Percentiles rank a stretch among this genome's conserved stretches.
These are phyloP conservation scores for Coreius guichenoti DNA, from an alignment of 2,797 vertebrate genomes.

Conservation along the genomic window DNA sequence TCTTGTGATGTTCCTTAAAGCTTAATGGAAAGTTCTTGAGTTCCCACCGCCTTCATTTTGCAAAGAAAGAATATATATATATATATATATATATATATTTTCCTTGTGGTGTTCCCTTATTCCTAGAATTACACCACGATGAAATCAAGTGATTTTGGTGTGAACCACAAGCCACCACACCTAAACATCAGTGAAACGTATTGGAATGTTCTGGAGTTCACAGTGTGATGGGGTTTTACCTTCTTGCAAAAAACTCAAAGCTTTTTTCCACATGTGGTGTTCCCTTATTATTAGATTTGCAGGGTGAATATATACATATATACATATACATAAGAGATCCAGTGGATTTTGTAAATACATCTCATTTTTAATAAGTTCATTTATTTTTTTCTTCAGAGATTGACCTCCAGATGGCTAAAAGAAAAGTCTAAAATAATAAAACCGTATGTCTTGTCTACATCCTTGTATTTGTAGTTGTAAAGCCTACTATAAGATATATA, in stretches of 20 bases:
- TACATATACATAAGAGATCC: background rate
- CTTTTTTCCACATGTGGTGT: background rate
- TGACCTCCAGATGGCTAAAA: background rate
- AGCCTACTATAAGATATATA: background rate
- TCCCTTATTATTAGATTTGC: background rate
- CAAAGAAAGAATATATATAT: background rate
- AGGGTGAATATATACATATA: background rate
- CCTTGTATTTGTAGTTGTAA: slow-evolving; percentile 39
- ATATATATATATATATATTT: background rate
- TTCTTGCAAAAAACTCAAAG: background rate
- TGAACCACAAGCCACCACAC: background rate
- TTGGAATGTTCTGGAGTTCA: background rate
- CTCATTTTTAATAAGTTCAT: background rate
- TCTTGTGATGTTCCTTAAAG: background rate
- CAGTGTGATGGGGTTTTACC: background rate
- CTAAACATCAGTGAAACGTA: background rate
- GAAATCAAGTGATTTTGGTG: slow-evolving; percentile 12
- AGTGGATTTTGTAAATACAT: background rate
- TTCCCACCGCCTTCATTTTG: background rate
- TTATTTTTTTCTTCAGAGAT: background rate
- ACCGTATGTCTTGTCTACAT: background rate
- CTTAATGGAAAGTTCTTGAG: background rate
- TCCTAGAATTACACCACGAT: background rate
- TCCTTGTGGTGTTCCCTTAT: background rate
- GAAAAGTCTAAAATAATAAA: background rate